Percentiles rank a stretch among this genome's conserved stretches.
phyloP scores from a whole-genome alignment of 2,888 invertebrate species.

The Thereva unica region DNA sequence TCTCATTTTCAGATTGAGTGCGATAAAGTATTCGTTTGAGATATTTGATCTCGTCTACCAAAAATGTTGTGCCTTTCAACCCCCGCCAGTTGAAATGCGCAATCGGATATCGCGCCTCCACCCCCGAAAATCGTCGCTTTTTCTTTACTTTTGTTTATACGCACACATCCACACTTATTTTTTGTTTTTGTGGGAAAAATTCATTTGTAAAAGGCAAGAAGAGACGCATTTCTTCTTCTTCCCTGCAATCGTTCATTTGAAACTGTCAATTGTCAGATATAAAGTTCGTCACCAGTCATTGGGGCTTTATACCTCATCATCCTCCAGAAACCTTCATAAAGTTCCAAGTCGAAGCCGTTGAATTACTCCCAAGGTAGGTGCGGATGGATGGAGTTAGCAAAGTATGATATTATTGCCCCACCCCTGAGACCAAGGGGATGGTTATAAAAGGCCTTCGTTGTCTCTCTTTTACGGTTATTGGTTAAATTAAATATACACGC shows the following conservation, averaged over 20 bases:
- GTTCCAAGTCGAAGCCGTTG: constrained; percentile 34
- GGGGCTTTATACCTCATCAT: constrained; percentile 23
- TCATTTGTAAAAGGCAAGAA: no score
- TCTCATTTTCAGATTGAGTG: no score
- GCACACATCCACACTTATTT: no score
- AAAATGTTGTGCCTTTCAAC: no score
- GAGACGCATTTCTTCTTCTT: no score
- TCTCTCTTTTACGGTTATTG: constrained; percentile 40
- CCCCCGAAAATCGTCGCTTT: no score
- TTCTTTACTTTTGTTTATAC: no score
- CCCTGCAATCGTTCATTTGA: constrained; percentile 28
- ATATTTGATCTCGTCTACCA: no score
- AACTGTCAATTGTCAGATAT: constrained; percentile 33
- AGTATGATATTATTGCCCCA: constrained; percentile 30
- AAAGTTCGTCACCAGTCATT: constrained; percentile 20
- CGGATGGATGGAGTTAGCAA: constrained; percentile 32
- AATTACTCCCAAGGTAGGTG: constrained; percentile 34
- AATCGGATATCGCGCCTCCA: no score
- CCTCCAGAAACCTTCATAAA: constrained; percentile 29
- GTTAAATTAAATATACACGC: constrained; percentile 41
- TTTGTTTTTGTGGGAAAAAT: no score
- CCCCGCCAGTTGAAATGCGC: no score
- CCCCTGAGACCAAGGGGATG: constrained; percentile 28
- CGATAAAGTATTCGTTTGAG: no score
- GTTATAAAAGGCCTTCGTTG: constrained; percentile 36